phyloP scores from a whole-genome alignment of 23 tunicate species.

The Phallusia fumigata region DNA sequence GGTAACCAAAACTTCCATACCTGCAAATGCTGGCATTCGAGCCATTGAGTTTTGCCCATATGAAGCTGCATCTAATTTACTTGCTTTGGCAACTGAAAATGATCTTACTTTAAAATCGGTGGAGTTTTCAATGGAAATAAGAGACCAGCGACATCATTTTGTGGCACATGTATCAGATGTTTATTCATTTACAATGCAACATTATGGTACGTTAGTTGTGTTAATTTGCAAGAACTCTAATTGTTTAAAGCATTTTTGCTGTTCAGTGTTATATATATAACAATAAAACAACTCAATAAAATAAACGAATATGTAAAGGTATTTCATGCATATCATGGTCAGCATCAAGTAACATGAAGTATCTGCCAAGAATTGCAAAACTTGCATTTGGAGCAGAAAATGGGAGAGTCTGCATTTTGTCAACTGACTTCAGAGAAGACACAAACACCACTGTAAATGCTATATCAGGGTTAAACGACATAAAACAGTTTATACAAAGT shows the following conservation, averaged over 20 bases:
- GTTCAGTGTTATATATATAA: too few species aligned
- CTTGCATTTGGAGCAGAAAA: slow-evolving; percentile 50
- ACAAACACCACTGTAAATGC: slow-evolving; percentile 35
- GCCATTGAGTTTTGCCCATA: slow-evolving; percentile 74
- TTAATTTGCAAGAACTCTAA: neutral
- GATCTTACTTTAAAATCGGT: slow-evolving; percentile 40
- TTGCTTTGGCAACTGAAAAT: slow-evolving; percentile 54
- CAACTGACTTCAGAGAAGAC: slow-evolving; percentile 66
- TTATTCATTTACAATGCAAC: neutral
- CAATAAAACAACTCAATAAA: too few species aligned
- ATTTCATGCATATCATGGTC: slow-evolving; percentile 70
- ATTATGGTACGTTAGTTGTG: neutral
- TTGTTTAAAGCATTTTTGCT: too few species aligned
- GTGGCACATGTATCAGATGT: neutral
- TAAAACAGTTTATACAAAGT: too few species aligned
- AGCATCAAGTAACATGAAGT: slow-evolving; percentile 52
- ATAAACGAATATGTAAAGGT: too few species aligned
- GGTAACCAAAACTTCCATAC: neutral
- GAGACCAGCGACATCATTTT: neutral
- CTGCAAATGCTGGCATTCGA: slow-evolving; percentile 8
- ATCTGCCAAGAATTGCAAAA: slow-evolving; percentile 58
- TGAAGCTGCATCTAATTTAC: slow-evolving; percentile 54
- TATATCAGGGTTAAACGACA: too few species aligned
- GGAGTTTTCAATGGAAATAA: slow-evolving; percentile 14
- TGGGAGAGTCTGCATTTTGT: slow-evolving; percentile 34